A percentile compares a stretch with the other conserved stretches of the same genome.
Evolutionary conservation across 1,140 invertebrate species (phyloP).

Genomic region (Heliconius eleuchia): DNA sequence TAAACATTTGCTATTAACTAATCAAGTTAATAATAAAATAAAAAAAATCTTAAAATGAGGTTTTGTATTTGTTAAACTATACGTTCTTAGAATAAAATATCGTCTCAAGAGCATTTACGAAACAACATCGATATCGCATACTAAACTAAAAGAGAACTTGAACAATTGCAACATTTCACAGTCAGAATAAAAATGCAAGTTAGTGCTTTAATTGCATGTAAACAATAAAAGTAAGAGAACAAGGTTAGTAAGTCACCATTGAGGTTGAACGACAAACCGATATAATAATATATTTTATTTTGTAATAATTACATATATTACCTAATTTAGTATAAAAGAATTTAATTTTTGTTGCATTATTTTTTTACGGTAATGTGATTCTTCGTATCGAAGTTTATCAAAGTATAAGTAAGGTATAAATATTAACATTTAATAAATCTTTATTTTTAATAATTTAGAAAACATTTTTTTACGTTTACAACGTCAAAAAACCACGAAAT

Average conservation of each 20-base stretch:
- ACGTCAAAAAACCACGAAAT: too few species aligned
- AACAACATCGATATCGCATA: conserved; percentile 17
- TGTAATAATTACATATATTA: not conserved
- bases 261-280: not conserved
- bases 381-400: not conserved
- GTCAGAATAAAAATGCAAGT: conserved; percentile 19
- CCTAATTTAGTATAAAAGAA: not conserved
- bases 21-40: too few species aligned
- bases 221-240: conserved; percentile 23
- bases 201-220: conserved; percentile 7
- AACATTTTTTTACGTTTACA: too few species aligned
- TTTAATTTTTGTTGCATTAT: not conserved
- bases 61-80: too few species aligned
- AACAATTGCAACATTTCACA: conserved; percentile 20
- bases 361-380: not conserved
- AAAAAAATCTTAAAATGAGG: too few species aligned
- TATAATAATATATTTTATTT: conserved; percentile 2
- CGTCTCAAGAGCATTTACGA: conserved; percentile 8
- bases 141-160: conserved; percentile 18
- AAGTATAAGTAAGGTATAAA: too few species aligned
- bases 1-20: too few species aligned
- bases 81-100: not conserved
- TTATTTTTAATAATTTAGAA: too few species aligned
- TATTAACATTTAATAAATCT: too few species aligned
- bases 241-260: conserved; percentile 17